phyloP scores from a whole-genome alignment of 2,797 vertebrate species.

The Poecilia picta region DNA sequence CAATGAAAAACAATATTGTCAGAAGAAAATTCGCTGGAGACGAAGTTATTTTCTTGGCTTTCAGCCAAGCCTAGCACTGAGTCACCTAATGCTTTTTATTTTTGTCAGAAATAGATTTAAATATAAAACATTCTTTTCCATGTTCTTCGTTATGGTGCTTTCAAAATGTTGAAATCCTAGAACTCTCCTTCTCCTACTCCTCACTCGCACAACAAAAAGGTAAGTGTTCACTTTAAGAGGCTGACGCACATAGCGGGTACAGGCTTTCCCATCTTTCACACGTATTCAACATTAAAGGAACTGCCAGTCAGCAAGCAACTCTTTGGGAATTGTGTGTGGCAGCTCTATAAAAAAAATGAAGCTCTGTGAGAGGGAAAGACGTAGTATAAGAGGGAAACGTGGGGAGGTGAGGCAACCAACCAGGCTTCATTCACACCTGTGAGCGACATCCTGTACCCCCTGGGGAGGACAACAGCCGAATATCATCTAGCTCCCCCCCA shows the following conservation, averaged over 20 bases:
- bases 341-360: conserved; percentile 41
- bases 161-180: conserved; percentile 32
- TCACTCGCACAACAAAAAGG: conserved; percentile 21
- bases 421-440: conserved; percentile 69
- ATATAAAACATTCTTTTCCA: conserved; percentile 31
- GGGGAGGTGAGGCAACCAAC: conserved; percentile 53
- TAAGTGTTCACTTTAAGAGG: conserved; percentile 42
- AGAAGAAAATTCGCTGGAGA: conserved; percentile 26
- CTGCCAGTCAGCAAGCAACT: conserved; percentile 47
- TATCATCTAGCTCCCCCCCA: neutral
- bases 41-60: conserved; percentile 4
- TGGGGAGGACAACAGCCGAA: conserved; percentile 30
- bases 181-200: conserved; percentile 15
- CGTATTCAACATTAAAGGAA: conserved; percentile 42
- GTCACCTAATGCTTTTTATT: conserved; percentile 10
- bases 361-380: conserved; percentile 51
- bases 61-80: neutral
- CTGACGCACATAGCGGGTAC: conserved; percentile 26
- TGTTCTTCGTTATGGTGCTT: neutral
- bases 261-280: conserved; percentile 40
- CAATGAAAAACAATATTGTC: conserved; percentile 11
- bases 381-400: conserved; percentile 52
- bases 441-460: conserved; percentile 53
- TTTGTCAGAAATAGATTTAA: conserved; percentile 15
- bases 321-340: conserved; percentile 45